Percentiles rank a stretch among this genome's conserved stretches.
phyloP scores from a whole-genome alignment of 2,888 invertebrate genomes.

The Nomada flava region DNA sequence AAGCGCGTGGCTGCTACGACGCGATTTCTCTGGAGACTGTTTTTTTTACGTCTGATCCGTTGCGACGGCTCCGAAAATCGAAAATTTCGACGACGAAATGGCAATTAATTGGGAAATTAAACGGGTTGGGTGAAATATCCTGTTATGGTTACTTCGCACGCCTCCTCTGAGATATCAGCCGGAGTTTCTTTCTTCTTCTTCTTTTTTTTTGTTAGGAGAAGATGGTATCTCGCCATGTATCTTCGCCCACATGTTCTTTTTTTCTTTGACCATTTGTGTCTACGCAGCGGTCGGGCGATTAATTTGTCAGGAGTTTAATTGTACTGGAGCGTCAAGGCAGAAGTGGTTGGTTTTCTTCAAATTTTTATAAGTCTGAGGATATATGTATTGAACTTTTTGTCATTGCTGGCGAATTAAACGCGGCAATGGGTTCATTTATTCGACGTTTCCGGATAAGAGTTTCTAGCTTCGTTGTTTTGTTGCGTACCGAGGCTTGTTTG shows the following conservation, averaged over 20 bases:
- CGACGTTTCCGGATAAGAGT: no score
- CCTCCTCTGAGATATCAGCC: not conserved
- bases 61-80: conserved; percentile 13
- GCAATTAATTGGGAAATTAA: conserved; percentile 42
- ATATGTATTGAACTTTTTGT: not conserved
- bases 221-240: not conserved
- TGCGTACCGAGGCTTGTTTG: no score
- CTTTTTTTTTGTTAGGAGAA: not conserved
- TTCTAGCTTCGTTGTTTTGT: no score
- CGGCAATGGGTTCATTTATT: no score
- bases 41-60: conserved; percentile 25
- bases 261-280: not conserved
- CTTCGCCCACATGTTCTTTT: not conserved
- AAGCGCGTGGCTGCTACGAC: conserved; percentile 41
- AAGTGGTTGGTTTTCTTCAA: not conserved
- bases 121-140: conserved; percentile 11
- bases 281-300: not conserved
- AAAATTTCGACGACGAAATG: conserved; percentile 30
- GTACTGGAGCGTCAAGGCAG: not conserved
- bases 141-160: not conserved
- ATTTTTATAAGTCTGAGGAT: not conserved
- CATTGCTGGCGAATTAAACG: no score
- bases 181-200: no score
- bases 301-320: not conserved
- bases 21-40: conserved; percentile 68